phyloP scores from a whole-genome alignment of 2,113 vertebrate species.

The Pantherophis guttatus region DNA sequence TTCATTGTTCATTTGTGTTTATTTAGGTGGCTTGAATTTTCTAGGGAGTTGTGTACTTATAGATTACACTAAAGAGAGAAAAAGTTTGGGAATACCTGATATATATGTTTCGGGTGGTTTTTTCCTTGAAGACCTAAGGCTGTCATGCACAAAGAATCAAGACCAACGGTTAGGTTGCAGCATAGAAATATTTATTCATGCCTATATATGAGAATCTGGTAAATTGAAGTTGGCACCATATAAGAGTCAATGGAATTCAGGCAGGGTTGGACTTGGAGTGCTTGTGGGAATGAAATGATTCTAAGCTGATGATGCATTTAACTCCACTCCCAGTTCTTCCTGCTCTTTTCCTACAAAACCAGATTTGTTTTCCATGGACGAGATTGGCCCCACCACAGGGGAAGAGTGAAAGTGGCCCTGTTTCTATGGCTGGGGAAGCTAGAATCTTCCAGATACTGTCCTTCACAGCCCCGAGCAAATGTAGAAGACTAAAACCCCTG shows the following conservation, averaged over 20 bases:
- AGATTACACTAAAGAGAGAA: neutral
- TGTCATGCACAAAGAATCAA: neutral
- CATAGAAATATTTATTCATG: neutral
- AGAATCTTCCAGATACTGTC: too few relatives aligned
- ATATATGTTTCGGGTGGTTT: neutral
- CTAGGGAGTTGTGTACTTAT: neutral
- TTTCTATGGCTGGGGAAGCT: neutral
- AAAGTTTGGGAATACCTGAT: neutral
- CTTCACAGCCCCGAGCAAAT: neutral
- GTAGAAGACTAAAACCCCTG: neutral
- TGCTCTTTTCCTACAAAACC: neutral
- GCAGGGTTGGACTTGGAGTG: neutral
- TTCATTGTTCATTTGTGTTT: neutral
- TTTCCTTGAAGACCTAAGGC: neutral
- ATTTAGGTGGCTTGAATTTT: neutral
- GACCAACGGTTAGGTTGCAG: neutral
- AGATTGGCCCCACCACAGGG: neutral
- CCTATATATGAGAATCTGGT: neutral
- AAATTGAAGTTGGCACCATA: neutral
- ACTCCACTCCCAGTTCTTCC: neutral
- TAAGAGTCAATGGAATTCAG: neutral
- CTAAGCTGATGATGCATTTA: neutral
- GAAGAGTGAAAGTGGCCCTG: neutral
- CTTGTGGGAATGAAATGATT: neutral
- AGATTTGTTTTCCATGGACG: neutral